These are phyloP conservation scores for Mythimna ferrago DNA, from an alignment of 2,888 invertebrate genomes.

Conservation along the genomic window DNA sequence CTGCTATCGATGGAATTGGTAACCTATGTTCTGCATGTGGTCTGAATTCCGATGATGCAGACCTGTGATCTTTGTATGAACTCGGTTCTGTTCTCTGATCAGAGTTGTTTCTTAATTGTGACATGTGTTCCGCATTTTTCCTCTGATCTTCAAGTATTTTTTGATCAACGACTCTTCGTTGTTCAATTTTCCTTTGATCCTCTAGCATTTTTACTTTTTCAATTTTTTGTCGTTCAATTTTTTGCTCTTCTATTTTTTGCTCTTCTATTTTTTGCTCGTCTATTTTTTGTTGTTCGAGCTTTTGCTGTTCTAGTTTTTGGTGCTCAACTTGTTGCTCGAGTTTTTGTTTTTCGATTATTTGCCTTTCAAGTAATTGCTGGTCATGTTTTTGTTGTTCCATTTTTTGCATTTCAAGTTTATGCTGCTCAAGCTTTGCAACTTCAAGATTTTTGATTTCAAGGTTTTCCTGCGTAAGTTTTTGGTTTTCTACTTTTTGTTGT, in stretches of 20 bases:
- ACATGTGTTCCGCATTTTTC: slow-evolving; percentile 14
- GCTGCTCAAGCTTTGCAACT: no score
- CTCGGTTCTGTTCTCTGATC: slow-evolving; percentile 31
- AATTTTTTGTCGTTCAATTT: not conserved
- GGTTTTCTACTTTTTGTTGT: not conserved
- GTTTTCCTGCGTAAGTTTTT: not conserved
- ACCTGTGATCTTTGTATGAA: slow-evolving; percentile 24
- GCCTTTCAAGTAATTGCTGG: not conserved
- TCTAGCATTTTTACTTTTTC: not conserved
- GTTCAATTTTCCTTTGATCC: not conserved
- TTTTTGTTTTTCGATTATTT: not conserved
- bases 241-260: no score
- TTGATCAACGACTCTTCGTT: not conserved
- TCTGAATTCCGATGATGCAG: slow-evolving; percentile 34
- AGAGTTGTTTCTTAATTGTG: slow-evolving; percentile 29
- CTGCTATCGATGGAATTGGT: slow-evolving; percentile 33
- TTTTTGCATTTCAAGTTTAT: not conserved
- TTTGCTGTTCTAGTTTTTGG: no score
- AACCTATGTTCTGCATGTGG: slow-evolving; percentile 24
- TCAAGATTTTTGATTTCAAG: not conserved
- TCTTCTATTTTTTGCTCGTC: not conserved
- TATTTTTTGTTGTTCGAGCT: no score
- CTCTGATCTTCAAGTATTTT: slow-evolving; percentile 16
- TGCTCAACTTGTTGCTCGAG: no score
- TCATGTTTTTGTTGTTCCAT: not conserved